phyloP scores from a whole-genome alignment of 37 sponge, comb jelly and placozoan genomes.

The Halichondria panicea region DNA sequence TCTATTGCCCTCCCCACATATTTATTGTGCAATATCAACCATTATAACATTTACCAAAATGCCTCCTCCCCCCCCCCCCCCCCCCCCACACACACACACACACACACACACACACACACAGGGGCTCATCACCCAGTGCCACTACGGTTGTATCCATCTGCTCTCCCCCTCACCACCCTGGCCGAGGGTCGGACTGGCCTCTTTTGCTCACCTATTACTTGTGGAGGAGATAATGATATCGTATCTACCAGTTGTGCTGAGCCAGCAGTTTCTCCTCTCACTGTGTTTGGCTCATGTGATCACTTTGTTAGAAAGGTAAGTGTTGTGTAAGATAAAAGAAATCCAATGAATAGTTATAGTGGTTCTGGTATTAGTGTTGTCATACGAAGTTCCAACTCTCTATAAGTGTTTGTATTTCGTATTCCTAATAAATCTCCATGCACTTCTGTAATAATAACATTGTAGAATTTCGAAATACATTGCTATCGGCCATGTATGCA shows the following conservation, averaged over 20 bases:
- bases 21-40: neutral
- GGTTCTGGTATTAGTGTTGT: neutral
- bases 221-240: constrained; percentile 15
- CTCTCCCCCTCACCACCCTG: no score
- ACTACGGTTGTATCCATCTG: constrained; percentile 33
- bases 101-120: constrained; percentile 1
- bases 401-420: neutral
- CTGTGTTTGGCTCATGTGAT: constrained; percentile 5
- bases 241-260: constrained; percentile 36
- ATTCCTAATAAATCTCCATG: neutral
- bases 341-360: neutral
- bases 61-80: neutral
- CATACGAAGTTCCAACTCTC: neutral
- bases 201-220: constrained; percentile 41
- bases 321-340: no score
- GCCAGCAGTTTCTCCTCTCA: constrained; percentile 10
- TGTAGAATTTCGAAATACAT: no score
- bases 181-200: constrained; percentile 31
- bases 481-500: no score
- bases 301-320: constrained; percentile 32
- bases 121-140: constrained; percentile 21
- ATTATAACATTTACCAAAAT: neutral
- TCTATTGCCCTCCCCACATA: no score
- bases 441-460: no score
- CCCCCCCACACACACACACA: neutral